Evolutionary conservation across 2,113 vertebrate species (phyloP).

Genomic region (Gobio gobio): DNA sequence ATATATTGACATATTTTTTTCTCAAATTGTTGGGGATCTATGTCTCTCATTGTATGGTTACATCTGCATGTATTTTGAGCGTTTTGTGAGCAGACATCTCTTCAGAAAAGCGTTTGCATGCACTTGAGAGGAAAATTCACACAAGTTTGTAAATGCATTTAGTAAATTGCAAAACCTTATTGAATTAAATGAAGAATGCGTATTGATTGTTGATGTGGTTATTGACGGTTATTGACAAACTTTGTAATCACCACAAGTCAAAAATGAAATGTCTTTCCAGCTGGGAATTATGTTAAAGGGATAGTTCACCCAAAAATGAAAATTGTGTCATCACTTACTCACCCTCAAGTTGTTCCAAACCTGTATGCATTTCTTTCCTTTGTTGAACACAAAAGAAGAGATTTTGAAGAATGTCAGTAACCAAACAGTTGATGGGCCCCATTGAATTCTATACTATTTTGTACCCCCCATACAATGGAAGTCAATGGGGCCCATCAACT

Average conservation of each 20-base stretch:
- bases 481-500: too few species aligned
- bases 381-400: too few species aligned
- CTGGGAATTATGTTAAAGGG: background rate
- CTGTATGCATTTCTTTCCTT: too few species aligned
- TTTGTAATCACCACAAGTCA: background rate
- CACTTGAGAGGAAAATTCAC: background rate
- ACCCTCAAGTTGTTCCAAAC: too few species aligned
- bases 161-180: background rate
- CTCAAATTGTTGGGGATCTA: background rate
- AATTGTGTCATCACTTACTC: too few species aligned
- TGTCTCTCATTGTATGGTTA: background rate
- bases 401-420: too few species aligned
- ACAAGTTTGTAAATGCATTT: conserved; percentile 31
- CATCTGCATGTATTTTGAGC: background rate
- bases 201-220: conserved; percentile 12
- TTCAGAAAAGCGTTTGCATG: background rate
- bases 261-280: conserved; percentile 8
- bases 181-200: conserved; percentile 43
- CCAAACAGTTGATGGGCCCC: too few species aligned
- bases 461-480: too few species aligned
- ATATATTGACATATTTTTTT: background rate
- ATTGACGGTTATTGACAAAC: background rate
- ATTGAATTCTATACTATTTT: too few species aligned
- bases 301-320: too few species aligned
- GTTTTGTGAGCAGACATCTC: background rate